A percentile compares a stretch with the other conserved stretches of the same genome.
Evolutionary conservation across 2,888 invertebrate genomes (phyloP).

Genomic region (Scaptomyza parva): DNA sequence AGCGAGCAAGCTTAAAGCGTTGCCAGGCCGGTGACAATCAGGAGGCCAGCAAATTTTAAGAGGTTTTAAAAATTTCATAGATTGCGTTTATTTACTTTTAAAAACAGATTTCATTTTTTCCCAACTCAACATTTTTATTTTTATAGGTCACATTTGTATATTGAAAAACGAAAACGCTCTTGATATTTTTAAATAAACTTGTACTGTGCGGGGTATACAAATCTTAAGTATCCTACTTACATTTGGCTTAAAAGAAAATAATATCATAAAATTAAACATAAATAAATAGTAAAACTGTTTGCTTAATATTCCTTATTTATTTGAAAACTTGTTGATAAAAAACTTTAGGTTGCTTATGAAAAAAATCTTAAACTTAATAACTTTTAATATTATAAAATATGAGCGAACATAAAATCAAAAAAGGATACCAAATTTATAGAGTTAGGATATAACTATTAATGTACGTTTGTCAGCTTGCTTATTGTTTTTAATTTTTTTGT

Average conservation of each 20-base stretch:
- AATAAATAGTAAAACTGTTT: neutral
- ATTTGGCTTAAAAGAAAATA: neutral
- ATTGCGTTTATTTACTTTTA: too few relatives aligned
- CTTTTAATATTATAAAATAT: neutral
- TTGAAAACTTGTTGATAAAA: neutral
- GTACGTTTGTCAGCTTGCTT: neutral
- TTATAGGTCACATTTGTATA: too few relatives aligned
- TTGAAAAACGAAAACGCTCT: too few relatives aligned
- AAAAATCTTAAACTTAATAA: too few relatives aligned
- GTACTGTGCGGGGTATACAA: too few relatives aligned
- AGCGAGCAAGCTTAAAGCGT: constrained; percentile 42
- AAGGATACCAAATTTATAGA: neutral
- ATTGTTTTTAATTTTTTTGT: constrained; percentile 23
- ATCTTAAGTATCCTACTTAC: too few relatives aligned
- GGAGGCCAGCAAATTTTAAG: constrained; percentile 1
- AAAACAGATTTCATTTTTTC: too few relatives aligned
- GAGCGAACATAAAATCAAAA: neutral
- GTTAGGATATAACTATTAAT: neutral
- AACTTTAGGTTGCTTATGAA: too few relatives aligned
- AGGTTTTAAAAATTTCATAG: too few relatives aligned
- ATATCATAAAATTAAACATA: neutral
- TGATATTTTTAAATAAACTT: too few relatives aligned
- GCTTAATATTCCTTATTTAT: neutral
- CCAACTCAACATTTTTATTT: too few relatives aligned
- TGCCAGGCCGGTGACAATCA: constrained; percentile 38